Conservation (phyloP, 2,113 vertebrate genomes). For the Typhlomys cinereus region DNA sequence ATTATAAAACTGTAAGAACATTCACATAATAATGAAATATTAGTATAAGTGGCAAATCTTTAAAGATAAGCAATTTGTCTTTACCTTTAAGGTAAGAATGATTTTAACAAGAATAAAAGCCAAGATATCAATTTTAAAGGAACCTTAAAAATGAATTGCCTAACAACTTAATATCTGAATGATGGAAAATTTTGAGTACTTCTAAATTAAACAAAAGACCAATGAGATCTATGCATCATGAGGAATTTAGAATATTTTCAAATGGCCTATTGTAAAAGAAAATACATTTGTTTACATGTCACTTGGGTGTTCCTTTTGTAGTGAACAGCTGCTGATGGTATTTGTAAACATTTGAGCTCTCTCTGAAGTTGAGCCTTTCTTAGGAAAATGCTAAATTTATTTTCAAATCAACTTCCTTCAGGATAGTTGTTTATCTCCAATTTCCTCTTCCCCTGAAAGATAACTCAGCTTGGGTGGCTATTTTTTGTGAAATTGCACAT, state of each 20-base stretch:
- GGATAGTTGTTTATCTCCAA: constrained; percentile 72
- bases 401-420: constrained; percentile 72
- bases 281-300: constrained; percentile 60
- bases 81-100: background rate
- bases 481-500: constrained; percentile 74
- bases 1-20: background rate
- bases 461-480: constrained; percentile 63
- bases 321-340: constrained; percentile 48
- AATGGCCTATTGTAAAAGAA: constrained; percentile 22
- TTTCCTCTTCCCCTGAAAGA: constrained; percentile 69
- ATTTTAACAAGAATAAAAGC: constrained; percentile 17
- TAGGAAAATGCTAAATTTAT: constrained; percentile 74
- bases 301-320: constrained; percentile 46
- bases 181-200: constrained; percentile 19
- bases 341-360: constrained; percentile 49
- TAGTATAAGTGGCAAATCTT: constrained; percentile 29
- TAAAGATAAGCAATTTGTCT: background rate
- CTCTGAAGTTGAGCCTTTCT: constrained; percentile 23
- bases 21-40: background rate
- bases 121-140: background rate
- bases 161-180: no score
- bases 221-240: background rate
- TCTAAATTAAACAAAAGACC: constrained; percentile 34
- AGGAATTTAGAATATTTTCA: constrained; percentile 44
- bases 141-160: background rate